phyloP scores from a whole-genome alignment of 2,797 vertebrate species.

The Babyrousa celebensis region DNA sequence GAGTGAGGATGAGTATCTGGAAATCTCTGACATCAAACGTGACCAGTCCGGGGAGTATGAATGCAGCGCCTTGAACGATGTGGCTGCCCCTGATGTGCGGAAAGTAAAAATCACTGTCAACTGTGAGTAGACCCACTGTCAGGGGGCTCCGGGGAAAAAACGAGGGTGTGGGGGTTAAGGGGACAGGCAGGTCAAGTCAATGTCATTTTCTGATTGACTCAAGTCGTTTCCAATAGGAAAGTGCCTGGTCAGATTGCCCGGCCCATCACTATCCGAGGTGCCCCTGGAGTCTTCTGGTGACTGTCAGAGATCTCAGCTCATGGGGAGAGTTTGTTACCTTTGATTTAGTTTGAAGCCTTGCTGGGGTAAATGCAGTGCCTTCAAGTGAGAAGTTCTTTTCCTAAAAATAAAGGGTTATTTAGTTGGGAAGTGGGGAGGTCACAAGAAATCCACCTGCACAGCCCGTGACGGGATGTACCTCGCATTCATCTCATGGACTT shows the following conservation, averaged over 20 bases:
- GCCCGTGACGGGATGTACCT: neutral
- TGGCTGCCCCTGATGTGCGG: constrained; percentile 94
- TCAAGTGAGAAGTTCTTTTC: neutral
- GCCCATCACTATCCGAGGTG: too few relatives aligned
- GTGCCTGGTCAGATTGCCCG: neutral
- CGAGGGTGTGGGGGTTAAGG: neutral
- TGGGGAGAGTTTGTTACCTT: neutral
- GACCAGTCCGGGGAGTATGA: constrained; percentile 98
- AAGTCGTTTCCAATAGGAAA: neutral
- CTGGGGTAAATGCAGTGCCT: neutral
- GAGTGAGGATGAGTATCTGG: constrained; percentile 96
- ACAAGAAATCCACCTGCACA: neutral
- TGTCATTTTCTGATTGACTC: neutral
- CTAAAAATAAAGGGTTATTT: neutral
- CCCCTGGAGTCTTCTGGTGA: neutral
- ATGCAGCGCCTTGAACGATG: constrained; percentile 97
- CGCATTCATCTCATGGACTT: neutral
- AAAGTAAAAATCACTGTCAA: constrained; percentile 97
- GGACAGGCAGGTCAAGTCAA: neutral
- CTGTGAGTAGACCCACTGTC: constrained; percentile 93
- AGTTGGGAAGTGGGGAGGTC: neutral
- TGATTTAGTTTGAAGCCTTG: neutral
- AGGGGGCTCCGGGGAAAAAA: neutral
- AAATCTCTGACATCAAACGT: constrained; percentile 96
- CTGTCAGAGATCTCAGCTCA: neutral